Evolutionary conservation across 2,888 invertebrate genomes (phyloP).

Genomic region (Amiota communis): DNA sequence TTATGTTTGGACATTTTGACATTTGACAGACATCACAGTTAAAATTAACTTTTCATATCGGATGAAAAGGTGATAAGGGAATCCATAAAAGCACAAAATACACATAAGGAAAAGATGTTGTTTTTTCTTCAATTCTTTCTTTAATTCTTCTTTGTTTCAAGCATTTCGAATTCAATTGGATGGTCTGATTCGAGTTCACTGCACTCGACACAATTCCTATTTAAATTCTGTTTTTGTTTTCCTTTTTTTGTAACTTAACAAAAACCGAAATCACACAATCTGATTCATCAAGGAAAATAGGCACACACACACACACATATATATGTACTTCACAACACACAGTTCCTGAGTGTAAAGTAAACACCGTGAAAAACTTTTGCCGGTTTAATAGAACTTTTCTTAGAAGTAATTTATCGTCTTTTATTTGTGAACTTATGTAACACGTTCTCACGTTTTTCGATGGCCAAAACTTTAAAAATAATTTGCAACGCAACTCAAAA

Average conservation of each 20-base stretch:
- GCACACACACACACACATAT: not conserved
- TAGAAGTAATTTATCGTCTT: not conserved
- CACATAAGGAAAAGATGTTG: no score
- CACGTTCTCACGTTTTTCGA: no score
- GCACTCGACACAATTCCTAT: constrained; percentile 13
- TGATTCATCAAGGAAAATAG: not conserved
- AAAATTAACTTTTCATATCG: no score
- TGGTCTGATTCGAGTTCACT: not conserved
- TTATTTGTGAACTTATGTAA: constrained; percentile 11
- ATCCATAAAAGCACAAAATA: no score
- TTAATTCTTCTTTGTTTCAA: no score
- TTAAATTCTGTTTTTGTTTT: not conserved
- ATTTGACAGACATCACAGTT: no score
- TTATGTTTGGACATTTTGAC: no score
- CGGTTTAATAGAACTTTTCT: not conserved
- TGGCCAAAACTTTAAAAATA: not conserved
- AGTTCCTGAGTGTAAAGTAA: no score
- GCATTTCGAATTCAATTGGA: not conserved
- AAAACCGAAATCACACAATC: not conserved
- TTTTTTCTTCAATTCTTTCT: no score
- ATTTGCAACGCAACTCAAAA: no score
- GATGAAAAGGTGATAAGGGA: no score
- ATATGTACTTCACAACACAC: no score
- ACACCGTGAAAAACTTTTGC: constrained; percentile 12
- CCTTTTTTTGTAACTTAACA: not conserved